Base-by-base conservation (phyloP, 2,113 vertebrate species). In the Lucifuga dentata region DNA sequence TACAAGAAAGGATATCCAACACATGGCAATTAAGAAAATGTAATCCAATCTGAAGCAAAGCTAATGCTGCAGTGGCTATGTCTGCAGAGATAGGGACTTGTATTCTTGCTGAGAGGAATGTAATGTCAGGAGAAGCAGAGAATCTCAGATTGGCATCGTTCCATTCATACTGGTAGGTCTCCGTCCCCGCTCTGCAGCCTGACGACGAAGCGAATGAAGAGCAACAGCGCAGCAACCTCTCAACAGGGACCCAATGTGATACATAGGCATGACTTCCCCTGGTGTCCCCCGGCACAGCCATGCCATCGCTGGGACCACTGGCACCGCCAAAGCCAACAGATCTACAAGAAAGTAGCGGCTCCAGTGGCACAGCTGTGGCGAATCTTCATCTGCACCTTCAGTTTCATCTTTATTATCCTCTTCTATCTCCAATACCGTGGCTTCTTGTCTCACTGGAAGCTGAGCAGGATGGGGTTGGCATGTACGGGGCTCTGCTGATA, bases 321-420 rank as follows among this genome's bases (percentile, higher is more conserved):
- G 97, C 76, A 96, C 92, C 7, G 95, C 94, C 84, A 99, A 88
- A 0, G 97, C 97, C 86, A 98, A 77, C 68, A 98, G 93, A 86
- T 99, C 97, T 65, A 99, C 92, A 0, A 98, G 91, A 83, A 98
- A 98, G 81, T 98, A 95, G 2, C 95, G 95, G 85, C 97, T 98
- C 97, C 97, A 98, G 91, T 97, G 96, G 72, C 92, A 94, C 53
- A 78, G 75, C 68, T 91, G 87, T 81, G 90, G 17, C 10, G 58
- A 57, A 1, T 81, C 86, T 35, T 83, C 84, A 0, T 48, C 59
- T 1, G 59, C 55, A 5, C 12, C 76, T 2, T 76, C 72, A 0
- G 19, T 5, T 36, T 76, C 84, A 15, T 78, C 69, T 8, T 4
- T 35, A 4, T 59, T 15, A 11, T 78, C 76, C 10, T 88, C 90